Conservation (phyloP, 2,797 vertebrate species). For the Decapterus maruadsi region DNA sequence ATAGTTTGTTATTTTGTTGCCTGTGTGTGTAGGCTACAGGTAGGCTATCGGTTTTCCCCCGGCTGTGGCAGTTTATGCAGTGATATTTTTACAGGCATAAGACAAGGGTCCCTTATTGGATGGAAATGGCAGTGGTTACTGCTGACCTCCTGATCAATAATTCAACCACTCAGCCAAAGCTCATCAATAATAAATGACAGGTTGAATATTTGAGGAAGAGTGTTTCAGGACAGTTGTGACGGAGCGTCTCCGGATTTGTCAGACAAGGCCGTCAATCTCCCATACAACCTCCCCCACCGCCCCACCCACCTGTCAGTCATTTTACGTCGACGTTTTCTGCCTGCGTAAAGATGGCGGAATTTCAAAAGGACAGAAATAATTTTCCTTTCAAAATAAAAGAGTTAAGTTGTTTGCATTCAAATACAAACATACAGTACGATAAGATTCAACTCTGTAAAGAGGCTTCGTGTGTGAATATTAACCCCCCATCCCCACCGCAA, state of each 20-base stretch:
- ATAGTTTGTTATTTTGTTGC: too few species aligned
- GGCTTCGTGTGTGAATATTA: too few species aligned
- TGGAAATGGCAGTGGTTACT: slow-evolving; percentile 60
- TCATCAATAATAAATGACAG: slow-evolving; percentile 78
- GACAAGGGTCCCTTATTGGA: slow-evolving; percentile 12
- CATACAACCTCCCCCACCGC: accelerated
- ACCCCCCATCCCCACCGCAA: too few species aligned
- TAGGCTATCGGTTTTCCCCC: too few species aligned
- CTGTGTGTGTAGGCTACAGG: too few species aligned
- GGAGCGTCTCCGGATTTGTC: slow-evolving; percentile 54
- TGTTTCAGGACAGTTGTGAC: slow-evolving; percentile 47
- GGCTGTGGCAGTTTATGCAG: too few species aligned
- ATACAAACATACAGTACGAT: accelerated
- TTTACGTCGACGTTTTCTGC: slow-evolving; percentile 37
- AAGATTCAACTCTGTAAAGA: background rate
- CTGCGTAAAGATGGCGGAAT: slow-evolving; percentile 15
- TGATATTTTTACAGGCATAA: slow-evolving; percentile 9
- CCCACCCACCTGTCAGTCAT: slow-evolving; percentile 71
- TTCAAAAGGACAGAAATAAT: background rate
- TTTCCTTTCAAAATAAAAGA: slow-evolving; percentile 50
- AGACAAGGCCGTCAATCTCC: slow-evolving; percentile 46
- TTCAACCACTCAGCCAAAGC: slow-evolving; percentile 70
- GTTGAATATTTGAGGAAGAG: slow-evolving; percentile 65
- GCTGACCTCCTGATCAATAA: slow-evolving; percentile 80
- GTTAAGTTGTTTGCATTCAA: accelerated